These are phyloP conservation scores for Azemiops feae DNA, from an alignment of 2,113 vertebrate species.

Conservation along the genomic window DNA sequence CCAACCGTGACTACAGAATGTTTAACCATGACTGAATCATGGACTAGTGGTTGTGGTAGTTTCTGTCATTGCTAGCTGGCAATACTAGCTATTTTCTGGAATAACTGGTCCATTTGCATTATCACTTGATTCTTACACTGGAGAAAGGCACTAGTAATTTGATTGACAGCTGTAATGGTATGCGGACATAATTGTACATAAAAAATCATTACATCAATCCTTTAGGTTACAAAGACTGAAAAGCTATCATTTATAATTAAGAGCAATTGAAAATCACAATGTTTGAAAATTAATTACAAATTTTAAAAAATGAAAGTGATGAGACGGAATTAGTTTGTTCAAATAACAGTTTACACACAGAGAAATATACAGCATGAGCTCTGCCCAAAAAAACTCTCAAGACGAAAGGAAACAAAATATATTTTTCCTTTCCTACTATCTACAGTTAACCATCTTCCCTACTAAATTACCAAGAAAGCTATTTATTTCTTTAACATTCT, in stretches of 20 bases:
- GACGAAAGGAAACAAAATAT: not conserved
- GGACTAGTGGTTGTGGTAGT: not conserved
- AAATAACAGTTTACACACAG: not conserved
- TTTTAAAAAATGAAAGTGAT: not conserved
- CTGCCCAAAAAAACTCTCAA: not conserved
- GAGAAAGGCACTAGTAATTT: not conserved
- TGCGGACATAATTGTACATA: not conserved
- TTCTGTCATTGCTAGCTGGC: not conserved
- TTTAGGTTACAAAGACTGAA: not conserved
- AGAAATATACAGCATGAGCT: not conserved
- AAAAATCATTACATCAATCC: not conserved
- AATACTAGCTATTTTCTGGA: not conserved
- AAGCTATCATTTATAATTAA: not conserved
- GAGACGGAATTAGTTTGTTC: not conserved
- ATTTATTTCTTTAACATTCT: not conserved
- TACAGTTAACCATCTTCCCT: not conserved
- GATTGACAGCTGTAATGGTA: not conserved
- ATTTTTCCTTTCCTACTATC: not conserved
- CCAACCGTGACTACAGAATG: not conserved
- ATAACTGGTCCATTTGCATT: not conserved
- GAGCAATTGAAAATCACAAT: not conserved
- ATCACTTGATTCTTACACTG: not conserved
- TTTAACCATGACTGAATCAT: not conserved
- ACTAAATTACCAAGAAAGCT: not conserved
- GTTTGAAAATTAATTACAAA: not conserved